phyloP scores from a whole-genome alignment of 2,888 invertebrate genomes.

The Acleris literana region DNA sequence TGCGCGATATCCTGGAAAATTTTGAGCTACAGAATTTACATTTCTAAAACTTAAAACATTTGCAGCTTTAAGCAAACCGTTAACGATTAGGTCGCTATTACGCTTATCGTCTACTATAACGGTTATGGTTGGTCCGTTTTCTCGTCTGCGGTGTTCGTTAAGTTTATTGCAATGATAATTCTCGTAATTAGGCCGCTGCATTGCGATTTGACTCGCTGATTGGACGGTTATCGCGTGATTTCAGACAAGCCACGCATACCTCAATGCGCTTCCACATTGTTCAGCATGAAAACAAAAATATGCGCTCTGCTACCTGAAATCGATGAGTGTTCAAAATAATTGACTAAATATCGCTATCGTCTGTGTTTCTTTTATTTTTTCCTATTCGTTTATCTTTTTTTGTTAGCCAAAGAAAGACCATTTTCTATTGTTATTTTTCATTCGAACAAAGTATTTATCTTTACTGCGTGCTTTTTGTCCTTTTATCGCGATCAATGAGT shows the following conservation, averaged over 20 bases:
- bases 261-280: slow-evolving; percentile 25
- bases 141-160: slow-evolving; percentile 9
- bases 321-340: not conserved
- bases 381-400: no score
- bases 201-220: slow-evolving; percentile 21
- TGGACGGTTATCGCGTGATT: slow-evolving; percentile 44
- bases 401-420: no score
- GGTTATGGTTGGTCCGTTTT: slow-evolving; percentile 23
- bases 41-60: not conserved
- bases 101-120: slow-evolving; percentile 21
- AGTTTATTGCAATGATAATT: slow-evolving; percentile 25
- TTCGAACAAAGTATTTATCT: slow-evolving; percentile 3
- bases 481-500: slow-evolving; percentile 31
- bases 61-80: not conserved
- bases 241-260: slow-evolving; percentile 43
- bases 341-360: not conserved
- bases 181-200: slow-evolving; percentile 28
- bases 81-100: slow-evolving; percentile 11
- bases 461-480: slow-evolving; percentile 18
- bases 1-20: slow-evolving; percentile 3
- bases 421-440: no score
- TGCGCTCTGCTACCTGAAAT: slow-evolving; percentile 1
- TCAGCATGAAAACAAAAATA: slow-evolving; percentile 8
- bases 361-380: no score
- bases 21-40: not conserved